Evolutionary conservation across 2,113 vertebrate species (phyloP).

Genomic region (Seriola rivoliana): DNA sequence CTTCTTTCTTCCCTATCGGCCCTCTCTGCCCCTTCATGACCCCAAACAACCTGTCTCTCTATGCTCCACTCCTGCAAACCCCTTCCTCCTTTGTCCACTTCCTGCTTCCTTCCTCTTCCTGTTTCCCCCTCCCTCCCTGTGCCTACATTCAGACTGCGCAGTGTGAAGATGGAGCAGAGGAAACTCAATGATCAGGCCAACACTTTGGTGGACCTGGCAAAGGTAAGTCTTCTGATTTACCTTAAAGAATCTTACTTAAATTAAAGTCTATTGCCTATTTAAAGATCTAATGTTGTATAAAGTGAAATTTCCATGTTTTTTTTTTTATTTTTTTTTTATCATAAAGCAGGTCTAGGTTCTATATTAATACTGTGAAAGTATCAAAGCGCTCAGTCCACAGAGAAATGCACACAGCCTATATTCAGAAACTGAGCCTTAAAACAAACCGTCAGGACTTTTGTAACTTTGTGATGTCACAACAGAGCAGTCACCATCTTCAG

Average conservation of each 20-base stretch:
- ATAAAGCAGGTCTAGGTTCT: too few species aligned
- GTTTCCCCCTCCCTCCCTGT: conserved; percentile 15
- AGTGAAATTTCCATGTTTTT: too few species aligned
- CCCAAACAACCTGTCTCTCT: conserved; percentile 49
- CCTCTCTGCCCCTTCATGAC: conserved; percentile 53
- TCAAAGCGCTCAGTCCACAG: too few species aligned
- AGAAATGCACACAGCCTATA: too few species aligned
- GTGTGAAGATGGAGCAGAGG: conserved; percentile 94
- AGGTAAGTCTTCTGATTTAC: conserved; percentile 78
- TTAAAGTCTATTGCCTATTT: too few species aligned
- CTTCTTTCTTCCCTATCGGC: conserved; percentile 40
- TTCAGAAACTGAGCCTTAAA: too few species aligned
- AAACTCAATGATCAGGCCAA: conserved; percentile 94
- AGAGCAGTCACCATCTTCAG: too few species aligned
- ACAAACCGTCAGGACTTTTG: too few species aligned
- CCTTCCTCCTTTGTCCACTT: conserved; percentile 5
- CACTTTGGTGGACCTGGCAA: conserved; percentile 91
- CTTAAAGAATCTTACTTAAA: neutral
- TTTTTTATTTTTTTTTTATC: too few species aligned
- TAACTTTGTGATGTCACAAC: too few species aligned
- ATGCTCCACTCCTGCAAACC: conserved; percentile 40
- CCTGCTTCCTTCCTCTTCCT: conserved; percentile 32
- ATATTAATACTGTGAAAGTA: too few species aligned
- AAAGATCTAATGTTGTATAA: too few species aligned
- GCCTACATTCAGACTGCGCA: conserved; percentile 88